phyloP scores from a whole-genome alignment of 2,888 invertebrate genomes.

The Tanypteryx hageni region DNA sequence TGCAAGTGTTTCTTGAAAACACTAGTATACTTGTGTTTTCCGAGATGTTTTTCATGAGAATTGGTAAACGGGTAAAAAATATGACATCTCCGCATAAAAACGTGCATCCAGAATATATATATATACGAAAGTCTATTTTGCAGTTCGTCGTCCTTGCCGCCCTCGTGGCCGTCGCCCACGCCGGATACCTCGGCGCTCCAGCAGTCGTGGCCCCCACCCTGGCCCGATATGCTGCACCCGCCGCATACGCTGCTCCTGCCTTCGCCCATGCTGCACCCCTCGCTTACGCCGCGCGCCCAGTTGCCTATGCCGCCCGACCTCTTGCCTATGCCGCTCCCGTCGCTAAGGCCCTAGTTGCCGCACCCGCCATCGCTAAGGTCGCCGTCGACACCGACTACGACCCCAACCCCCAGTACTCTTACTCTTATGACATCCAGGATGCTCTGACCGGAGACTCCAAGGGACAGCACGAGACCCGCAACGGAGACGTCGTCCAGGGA shows the following conservation, averaged over 20 bases:
- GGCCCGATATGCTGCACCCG: constrained; percentile 52
- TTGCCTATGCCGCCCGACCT: constrained; percentile 33
- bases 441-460: constrained; percentile 65
- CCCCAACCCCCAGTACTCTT: constrained; percentile 65
- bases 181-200: constrained; percentile 67
- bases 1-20: not conserved
- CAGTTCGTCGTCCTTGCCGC: constrained; percentile 67
- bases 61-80: too few relatives aligned
- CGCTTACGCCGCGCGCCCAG: constrained; percentile 52
- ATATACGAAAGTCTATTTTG: not conserved
- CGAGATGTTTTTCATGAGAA: not conserved
- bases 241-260: constrained; percentile 50
- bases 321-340: constrained; percentile 65
- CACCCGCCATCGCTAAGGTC: constrained; percentile 55
- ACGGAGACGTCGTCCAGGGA: constrained; percentile 65
- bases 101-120: not conserved
- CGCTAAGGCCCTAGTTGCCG: constrained; percentile 64
- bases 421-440: constrained; percentile 64
- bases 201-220: constrained; percentile 65
- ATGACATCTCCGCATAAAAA: not conserved
- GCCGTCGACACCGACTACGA: constrained; percentile 65
- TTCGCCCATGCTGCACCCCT: constrained; percentile 33
- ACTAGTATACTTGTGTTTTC: not conserved
- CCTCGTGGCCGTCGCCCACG: constrained; percentile 65
- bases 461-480: constrained; percentile 60